Evolutionary conservation across 2,797 vertebrate genomes (phyloP), one percentile per base, ranked within the genome.

Genomic region (Scyliorhinus canicula): DNA sequence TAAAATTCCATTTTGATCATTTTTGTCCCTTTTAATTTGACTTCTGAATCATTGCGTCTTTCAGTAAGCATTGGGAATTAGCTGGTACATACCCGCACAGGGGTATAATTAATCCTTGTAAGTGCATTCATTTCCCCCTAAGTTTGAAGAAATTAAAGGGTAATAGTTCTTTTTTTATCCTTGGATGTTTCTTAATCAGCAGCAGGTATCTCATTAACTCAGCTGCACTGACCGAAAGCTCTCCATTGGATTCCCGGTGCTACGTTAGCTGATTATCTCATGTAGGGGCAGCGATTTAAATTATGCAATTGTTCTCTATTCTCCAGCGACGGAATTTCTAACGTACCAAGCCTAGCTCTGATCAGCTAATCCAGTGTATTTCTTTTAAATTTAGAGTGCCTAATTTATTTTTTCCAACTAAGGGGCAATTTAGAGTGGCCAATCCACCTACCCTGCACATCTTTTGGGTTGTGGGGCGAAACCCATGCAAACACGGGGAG

Each of bases 11-110:
- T 60, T 90, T 1, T n/a, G 55, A n/a, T 60, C 40, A 35, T 19
- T 57, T 90, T 60, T n/a, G 40, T 60, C 35, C 86, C 86, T 90
- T 90, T 57, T 60, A 90, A 90, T 86, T 82, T 86, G 84, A 55
- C 84, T 55, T 90, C 35, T 90, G 55, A 90, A 90, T 90, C 50
- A 86, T 90, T 82, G 77, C 40, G 24, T 44, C 1, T 82, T 60
- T 90, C 52, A n/a, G 55, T 90, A 90, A 90, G 57, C 55, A 60
- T 7, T 60, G 55, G 35, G 35, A 44, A 90, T 90, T 90, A 90
- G 60, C 35, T 14, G 26, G 84, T 12, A 19, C 85, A 60, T 57
- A 57, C 52, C 52, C 52, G n/a, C 85, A 12, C 52, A 57, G 60
- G 31, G 2, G 31, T 90, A 60, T 60, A 90, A n/a, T 90, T 90